A percentile compares a stretch with the other conserved stretches of the same genome.
phyloP scores from a whole-genome alignment of 2,797 vertebrate species.

The Natrix natrix region DNA sequence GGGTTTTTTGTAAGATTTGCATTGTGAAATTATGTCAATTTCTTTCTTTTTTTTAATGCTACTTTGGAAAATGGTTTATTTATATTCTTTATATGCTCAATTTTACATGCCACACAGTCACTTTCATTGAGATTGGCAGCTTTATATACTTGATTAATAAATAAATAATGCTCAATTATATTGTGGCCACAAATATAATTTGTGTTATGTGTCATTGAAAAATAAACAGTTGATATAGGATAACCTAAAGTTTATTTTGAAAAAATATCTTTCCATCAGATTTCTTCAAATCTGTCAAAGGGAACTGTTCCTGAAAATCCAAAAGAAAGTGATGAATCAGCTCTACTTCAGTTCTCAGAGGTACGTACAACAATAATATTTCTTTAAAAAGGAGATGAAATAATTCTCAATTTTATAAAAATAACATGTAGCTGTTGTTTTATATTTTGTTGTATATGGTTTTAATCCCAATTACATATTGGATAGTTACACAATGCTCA shows the following conservation, averaged over 20 bases:
- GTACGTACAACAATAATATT: slow-evolving; percentile 63
- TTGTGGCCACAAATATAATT: background rate
- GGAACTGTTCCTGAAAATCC: slow-evolving; percentile 61
- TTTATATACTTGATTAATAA: background rate
- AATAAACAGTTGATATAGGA: background rate
- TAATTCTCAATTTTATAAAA: background rate
- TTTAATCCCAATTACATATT: background rate
- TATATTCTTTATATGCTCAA: background rate
- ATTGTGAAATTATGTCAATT: background rate
- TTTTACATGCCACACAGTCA: background rate
- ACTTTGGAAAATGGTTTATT: slow-evolving; percentile 3
- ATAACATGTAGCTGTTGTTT: background rate
- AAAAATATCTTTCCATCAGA: slow-evolving; percentile 66
- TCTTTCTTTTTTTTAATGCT: slow-evolving; percentile 21
- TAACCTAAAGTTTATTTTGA: slow-evolving; percentile 31
- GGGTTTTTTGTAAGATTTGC: background rate
- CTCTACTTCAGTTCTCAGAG: slow-evolving; percentile 82
- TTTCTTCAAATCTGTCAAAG: slow-evolving; percentile 75
- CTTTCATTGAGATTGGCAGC: background rate
- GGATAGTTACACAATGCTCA: background rate
- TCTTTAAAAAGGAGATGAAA: background rate
- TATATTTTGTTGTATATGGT: background rate
- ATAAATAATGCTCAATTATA: background rate
- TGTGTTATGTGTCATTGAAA: background rate
- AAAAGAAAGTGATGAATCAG: slow-evolving; percentile 75